phyloP scores from a whole-genome alignment of 1,140 invertebrate genomes.

The Drosophila insularis region DNA sequence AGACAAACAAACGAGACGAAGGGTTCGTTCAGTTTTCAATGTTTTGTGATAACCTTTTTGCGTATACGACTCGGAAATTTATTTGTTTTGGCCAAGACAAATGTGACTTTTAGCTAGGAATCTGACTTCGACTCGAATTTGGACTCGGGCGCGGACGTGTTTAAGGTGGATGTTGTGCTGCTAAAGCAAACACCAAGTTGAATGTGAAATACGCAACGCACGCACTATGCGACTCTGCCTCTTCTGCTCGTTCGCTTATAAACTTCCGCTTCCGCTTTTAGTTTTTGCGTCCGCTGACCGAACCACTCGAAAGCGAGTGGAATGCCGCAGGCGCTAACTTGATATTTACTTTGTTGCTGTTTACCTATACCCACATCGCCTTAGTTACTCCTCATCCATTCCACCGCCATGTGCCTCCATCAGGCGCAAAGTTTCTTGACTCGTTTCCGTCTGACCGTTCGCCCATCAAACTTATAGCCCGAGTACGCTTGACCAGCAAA shows the following conservation, averaged over 20 bases:
- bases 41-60: slow-evolving; percentile 43
- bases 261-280: slow-evolving; percentile 79
- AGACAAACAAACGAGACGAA: slow-evolving; percentile 51
- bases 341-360: slow-evolving; percentile 80
- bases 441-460: slow-evolving; percentile 48
- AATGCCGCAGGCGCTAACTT: slow-evolving; percentile 76
- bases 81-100: slow-evolving; percentile 50
- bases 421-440: slow-evolving; percentile 56
- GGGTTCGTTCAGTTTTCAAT: slow-evolving; percentile 10
- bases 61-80: slow-evolving; percentile 50
- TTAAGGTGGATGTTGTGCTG: slow-evolving; percentile 47
- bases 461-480: slow-evolving; percentile 65
- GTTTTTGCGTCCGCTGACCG: slow-evolving; percentile 56
- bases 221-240: slow-evolving; percentile 48
- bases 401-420: not conserved
- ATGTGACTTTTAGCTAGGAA: not conserved
- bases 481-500: slow-evolving; percentile 69
- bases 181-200: slow-evolving; percentile 43
- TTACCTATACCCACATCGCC: slow-evolving; percentile 55
- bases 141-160: not conserved
- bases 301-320: slow-evolving; percentile 41
- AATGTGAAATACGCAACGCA: slow-evolving; percentile 54
- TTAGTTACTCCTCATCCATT: slow-evolving; percentile 7
- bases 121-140: not conserved
- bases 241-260: slow-evolving; percentile 42